Percentiles rank a stretch among this genome's conserved stretches.
Evolutionary conservation across 2,888 invertebrate genomes (phyloP).

Genomic region (Minunthozetes semirufus): DNA sequence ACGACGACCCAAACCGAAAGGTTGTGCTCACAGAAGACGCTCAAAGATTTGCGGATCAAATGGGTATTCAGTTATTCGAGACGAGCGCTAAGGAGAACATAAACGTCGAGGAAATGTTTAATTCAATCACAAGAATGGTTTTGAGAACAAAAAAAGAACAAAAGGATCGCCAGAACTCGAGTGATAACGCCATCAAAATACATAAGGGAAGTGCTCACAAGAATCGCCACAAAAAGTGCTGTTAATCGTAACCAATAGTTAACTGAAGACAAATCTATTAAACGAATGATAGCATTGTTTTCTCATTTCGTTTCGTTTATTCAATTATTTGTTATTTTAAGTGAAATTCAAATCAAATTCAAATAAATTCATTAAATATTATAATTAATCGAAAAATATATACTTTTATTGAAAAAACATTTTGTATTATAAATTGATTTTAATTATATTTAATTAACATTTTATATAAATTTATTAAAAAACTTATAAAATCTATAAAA

Average conservation of each 20-base stretch:
- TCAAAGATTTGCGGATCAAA: conserved; percentile 90
- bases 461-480: not conserved
- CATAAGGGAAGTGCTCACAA: conserved; percentile 48
- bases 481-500: not conserved
- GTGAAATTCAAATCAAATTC: not conserved
- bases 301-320: not conserved
- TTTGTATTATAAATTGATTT: conserved; percentile 5
- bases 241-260: conserved; percentile 7
- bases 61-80: conserved; percentile 94
- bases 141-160: conserved; percentile 62
- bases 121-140: conserved; percentile 68
- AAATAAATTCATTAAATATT: not conserved
- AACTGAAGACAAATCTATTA: not conserved
- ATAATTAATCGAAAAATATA: not conserved
- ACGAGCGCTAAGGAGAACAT: conserved; percentile 98
- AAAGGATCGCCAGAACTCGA: conserved; percentile 56
- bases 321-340: not conserved
- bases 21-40: conserved; percentile 96
- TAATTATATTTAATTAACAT: conserved; percentile 1
- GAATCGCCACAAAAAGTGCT: conserved; percentile 30
- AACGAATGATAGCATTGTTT: not conserved
- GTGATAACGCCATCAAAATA: conserved; percentile 62
- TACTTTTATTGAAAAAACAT: not conserved
- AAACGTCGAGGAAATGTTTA: conserved; percentile 92
- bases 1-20: conserved; percentile 87